Evolutionary conservation across 2,113 vertebrate genomes (phyloP).

Genomic region (Urocitellus parryii): DNA sequence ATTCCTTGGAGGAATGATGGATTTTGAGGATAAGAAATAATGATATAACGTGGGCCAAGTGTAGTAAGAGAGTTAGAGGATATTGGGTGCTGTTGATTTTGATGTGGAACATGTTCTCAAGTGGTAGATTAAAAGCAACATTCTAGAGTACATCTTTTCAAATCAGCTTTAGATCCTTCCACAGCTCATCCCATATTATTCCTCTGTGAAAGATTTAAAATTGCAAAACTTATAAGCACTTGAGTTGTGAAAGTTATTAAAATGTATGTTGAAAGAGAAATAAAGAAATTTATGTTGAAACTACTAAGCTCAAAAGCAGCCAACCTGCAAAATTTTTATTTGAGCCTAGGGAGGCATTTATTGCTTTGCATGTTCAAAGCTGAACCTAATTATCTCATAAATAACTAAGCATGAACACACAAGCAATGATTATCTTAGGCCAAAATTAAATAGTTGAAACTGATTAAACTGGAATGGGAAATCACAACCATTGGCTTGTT

Average conservation of each 20-base stretch:
- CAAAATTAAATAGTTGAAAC: slow-evolving; percentile 43
- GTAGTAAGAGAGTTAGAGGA: not conserved
- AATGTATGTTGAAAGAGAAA: not conserved
- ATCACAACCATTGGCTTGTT: not conserved
- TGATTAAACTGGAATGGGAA: slow-evolving; percentile 39
- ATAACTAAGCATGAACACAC: slow-evolving; percentile 74
- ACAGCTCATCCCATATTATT: not conserved
- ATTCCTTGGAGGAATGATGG: not conserved
- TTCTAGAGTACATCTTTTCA: not conserved
- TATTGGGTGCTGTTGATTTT: not conserved
- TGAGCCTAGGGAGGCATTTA: slow-evolving; percentile 71
- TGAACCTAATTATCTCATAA: slow-evolving; percentile 81
- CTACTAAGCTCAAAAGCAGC: not conserved
- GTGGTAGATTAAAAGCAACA: not conserved
- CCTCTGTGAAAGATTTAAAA: slow-evolving; percentile 9
- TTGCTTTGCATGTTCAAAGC: slow-evolving; percentile 77
- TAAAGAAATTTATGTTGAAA: not conserved
- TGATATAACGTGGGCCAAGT: not conserved
- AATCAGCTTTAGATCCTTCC: not conserved
- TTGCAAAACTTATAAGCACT: not conserved
- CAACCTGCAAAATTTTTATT: slow-evolving; percentile 71
- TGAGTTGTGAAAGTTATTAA: slow-evolving; percentile 27
- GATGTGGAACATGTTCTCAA: not conserved
- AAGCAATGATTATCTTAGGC: not conserved
- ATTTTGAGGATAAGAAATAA: not conserved